These are phyloP conservation scores for Pseudochirops corinnae DNA, from an alignment of 2,797 vertebrate genomes.

Conservation along the genomic window DNA sequence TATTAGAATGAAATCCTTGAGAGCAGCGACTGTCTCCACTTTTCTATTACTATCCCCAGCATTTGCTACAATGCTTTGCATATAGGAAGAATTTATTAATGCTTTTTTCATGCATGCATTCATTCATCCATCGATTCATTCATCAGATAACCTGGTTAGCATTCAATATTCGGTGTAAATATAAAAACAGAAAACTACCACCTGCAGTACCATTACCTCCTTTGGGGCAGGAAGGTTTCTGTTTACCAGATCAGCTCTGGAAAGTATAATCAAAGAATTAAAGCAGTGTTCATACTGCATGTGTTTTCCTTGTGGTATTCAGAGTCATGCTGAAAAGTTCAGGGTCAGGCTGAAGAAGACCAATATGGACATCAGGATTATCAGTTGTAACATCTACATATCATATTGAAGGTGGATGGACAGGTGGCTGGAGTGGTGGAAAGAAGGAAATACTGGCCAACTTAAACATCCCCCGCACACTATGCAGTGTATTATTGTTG, in stretches of 20 bases:
- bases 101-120: neutral
- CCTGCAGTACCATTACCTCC: neutral
- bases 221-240: neutral
- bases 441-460: neutral
- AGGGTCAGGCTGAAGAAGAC: neutral
- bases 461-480: neutral
- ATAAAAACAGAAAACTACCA: neutral
- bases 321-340: neutral
- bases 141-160: slow-evolving; percentile 43
- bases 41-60: neutral
- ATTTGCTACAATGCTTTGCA: neutral
- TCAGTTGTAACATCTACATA: neutral
- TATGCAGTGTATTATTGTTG: neutral
- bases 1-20: neutral
- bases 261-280: neutral
- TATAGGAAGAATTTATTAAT: neutral
- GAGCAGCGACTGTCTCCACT: neutral
- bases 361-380: neutral
- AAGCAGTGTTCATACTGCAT: neutral
- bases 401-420: neutral
- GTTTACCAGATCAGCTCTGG: neutral
- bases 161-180: slow-evolving; percentile 61
- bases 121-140: slow-evolving; percentile 21
- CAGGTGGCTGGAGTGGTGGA: neutral
- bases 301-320: neutral